Base-by-base conservation (phyloP, 2,888 invertebrate species). In the Oligia fasciuncula region DNA sequence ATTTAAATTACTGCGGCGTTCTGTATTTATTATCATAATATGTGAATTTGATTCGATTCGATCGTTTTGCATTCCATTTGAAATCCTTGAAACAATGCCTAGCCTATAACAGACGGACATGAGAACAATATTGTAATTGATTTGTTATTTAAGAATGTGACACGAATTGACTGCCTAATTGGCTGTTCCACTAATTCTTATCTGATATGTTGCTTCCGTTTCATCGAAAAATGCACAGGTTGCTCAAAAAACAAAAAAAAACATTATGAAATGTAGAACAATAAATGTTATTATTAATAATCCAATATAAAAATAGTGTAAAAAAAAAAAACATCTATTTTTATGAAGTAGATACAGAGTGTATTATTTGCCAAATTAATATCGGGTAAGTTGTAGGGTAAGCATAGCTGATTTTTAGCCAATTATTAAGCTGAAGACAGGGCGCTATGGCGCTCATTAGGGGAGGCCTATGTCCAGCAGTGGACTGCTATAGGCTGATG, bases 181-280 rank as follows among this genome's bases (percentile, higher is more conserved):
- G 66, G 40, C 19, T 85, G 73, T 23, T 65, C 63, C 29, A 67
- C 67, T 46, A 43, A 73, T 62, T n/a, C n/a, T 85, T 77, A 84
- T 85, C 77, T 43, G 46, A 65, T 54, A 73, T 57, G 13, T 65
- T 62, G 35, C 29, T 76, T 85, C 73, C 81, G 82, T 51, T 85
- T 35, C 51, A 40, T 67, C 9, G 6, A 65, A 40, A 65, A 40
- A 23, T 65, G 65, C 40, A 40, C 17, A 14, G 6, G 11, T 77
- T 67, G 2, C 17, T 35, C 2, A 9, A 17, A 73, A 62, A 80
- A 43, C 3, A 9, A 23, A 73, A 62, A 67, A 35, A 49, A n/a
- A n/a, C 3, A 4, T 60, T 35, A 14, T 23, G 35, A 60, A 80
- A 71, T 51, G 5, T 46, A 19, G 1, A 51, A 46, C 2, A 51